phyloP scores from a whole-genome alignment of 92 coral and sea anemone genomes.

The Porites evermanni region DNA sequence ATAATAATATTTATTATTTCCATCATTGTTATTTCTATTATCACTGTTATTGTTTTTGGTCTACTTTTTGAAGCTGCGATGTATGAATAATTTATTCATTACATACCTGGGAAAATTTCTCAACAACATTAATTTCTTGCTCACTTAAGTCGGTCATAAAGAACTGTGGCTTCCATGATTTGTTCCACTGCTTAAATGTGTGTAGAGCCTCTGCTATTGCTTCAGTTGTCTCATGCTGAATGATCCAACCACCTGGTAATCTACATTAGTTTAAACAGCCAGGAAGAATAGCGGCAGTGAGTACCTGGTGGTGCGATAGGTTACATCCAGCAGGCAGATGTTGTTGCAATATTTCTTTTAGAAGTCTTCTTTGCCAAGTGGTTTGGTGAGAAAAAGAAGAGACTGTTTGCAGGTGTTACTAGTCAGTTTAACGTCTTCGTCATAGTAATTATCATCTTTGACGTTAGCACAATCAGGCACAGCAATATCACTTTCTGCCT shows the following conservation, averaged over 20 bases:
- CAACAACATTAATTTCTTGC: slow-evolving; percentile 63
- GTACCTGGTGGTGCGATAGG: slow-evolving; percentile 66
- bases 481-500: neutral
- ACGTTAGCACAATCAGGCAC: slow-evolving; percentile 18
- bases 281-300: slow-evolving; percentile 69
- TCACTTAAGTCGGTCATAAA: slow-evolving; percentile 67
- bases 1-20: no score
- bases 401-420: slow-evolving; percentile 1
- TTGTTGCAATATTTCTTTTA: slow-evolving; percentile 52
- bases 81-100: no score
- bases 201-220: slow-evolving; percentile 60
- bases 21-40: no score
- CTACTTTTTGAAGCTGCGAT: no score
- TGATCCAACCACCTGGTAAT: slow-evolving; percentile 59
- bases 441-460: slow-evolving; percentile 44
- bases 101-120: neutral
- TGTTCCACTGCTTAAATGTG: slow-evolving; percentile 62
- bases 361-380: slow-evolving; percentile 51
- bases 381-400: slow-evolving; percentile 66
- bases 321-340: slow-evolving; percentile 69
- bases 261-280: slow-evolving; percentile 71
- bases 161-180: slow-evolving; percentile 54
- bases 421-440: slow-evolving; percentile 39
- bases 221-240: slow-evolving; percentile 55
- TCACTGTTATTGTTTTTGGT: no score